These are phyloP conservation scores for Thymelicus acteon DNA, from an alignment of 2,888 invertebrate genomes.

Conservation along the genomic window DNA sequence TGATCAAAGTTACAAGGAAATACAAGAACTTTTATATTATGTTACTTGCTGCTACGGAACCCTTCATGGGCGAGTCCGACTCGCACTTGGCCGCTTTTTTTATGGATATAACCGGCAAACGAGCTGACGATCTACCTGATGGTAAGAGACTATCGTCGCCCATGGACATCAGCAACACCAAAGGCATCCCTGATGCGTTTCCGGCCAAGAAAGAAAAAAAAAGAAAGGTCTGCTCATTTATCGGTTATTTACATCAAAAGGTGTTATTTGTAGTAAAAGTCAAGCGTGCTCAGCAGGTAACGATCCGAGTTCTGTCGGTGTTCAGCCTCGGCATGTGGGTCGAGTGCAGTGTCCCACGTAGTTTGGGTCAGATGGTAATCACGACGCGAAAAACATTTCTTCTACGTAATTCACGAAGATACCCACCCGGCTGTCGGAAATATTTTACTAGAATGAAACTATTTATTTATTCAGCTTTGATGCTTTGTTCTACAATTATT, in stretches of 20 bases:
- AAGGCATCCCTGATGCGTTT: too few relatives aligned
- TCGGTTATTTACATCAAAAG: background rate
- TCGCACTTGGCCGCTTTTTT: too few relatives aligned
- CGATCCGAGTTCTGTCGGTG: conserved; percentile 6
- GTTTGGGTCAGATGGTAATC: conserved; percentile 29
- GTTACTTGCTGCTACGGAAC: too few relatives aligned
- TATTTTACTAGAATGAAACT: background rate
- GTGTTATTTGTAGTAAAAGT: conserved; percentile 22
- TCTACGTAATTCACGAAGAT: conserved; percentile 11
- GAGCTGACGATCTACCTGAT: too few relatives aligned
- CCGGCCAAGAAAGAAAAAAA: too few relatives aligned
- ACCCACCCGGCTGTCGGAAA: background rate
- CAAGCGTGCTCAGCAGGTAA: conserved; percentile 2
- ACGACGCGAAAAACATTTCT: conserved; percentile 13
- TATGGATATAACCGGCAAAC: too few relatives aligned
- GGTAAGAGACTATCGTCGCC: too few relatives aligned
- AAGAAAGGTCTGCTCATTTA: too few relatives aligned
- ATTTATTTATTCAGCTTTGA: conserved; percentile 6
- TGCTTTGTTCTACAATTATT: background rate
- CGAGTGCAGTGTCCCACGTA: conserved; percentile 19
- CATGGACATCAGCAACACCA: too few relatives aligned
- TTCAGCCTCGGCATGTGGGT: conserved; percentile 34
- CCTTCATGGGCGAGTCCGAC: too few relatives aligned
- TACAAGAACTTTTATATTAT: too few relatives aligned
- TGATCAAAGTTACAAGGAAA: too few relatives aligned